Conservation (phyloP, 2,888 invertebrate genomes). For the Tyria jacobaeae region DNA sequence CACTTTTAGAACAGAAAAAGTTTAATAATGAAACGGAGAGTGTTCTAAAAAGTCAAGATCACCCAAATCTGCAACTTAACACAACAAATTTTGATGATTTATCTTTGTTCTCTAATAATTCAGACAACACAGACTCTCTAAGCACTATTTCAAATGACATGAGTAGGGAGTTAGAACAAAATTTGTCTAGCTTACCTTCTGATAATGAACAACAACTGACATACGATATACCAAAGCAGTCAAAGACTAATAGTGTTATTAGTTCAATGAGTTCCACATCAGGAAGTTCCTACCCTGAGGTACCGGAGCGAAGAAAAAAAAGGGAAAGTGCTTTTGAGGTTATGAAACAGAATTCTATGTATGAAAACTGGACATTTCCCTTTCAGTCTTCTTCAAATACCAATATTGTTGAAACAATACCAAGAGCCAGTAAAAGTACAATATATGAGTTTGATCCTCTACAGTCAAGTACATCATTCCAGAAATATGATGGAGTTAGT, state of each 20-base stretch:
- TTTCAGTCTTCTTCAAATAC: slow-evolving; percentile 45
- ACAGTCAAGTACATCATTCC: slow-evolving; percentile 54
- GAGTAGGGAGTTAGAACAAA: slow-evolving; percentile 65
- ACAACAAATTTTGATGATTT: slow-evolving; percentile 70
- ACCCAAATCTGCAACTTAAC: slow-evolving; percentile 66
- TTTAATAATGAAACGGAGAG: slow-evolving; percentile 56
- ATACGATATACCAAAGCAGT: slow-evolving; percentile 75
- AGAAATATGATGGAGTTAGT: slow-evolving; percentile 79
- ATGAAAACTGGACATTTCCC: slow-evolving; percentile 78
- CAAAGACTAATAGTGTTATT: slow-evolving; percentile 69
- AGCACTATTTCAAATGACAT: slow-evolving; percentile 72
- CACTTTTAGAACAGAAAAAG: slow-evolving; percentile 80
- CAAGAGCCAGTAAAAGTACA: slow-evolving; percentile 85
- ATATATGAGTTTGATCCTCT: slow-evolving; percentile 91
- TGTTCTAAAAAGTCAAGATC: slow-evolving; percentile 45
- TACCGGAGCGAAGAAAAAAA: slow-evolving; percentile 70
- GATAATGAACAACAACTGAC: slow-evolving; percentile 63
- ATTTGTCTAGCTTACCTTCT: slow-evolving; percentile 45
- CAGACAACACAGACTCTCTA: slow-evolving; percentile 71
- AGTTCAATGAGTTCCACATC: slow-evolving; percentile 54
- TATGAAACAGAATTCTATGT: slow-evolving; percentile 74
- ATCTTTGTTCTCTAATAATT: slow-evolving; percentile 75
- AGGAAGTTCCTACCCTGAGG: slow-evolving; percentile 62
- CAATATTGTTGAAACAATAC: slow-evolving; percentile 12
- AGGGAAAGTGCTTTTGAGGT: slow-evolving; percentile 58